Conservation (phyloP, 2,113 vertebrate species). For the Daubentonia madagascariensis region DNA sequence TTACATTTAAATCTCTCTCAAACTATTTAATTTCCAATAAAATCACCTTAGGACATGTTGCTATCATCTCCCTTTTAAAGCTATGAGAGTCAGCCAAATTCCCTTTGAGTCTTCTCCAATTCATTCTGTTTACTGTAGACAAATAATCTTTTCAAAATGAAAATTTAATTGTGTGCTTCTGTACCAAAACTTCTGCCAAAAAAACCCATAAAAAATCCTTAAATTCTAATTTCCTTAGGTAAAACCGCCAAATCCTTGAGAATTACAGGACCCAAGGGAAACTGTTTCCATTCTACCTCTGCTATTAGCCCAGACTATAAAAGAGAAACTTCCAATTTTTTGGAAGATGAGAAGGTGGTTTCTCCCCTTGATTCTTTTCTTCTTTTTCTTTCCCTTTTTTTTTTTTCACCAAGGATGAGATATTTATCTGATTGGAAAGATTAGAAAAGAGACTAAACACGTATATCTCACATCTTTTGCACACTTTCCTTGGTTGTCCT, state of each 20-base stretch:
- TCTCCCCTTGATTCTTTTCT: too few relatives aligned
- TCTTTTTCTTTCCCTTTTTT: background rate
- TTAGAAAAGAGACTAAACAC: background rate
- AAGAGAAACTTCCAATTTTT: background rate
- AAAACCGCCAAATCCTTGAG: background rate
- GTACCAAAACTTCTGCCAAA: background rate
- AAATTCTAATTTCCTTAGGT: background rate
- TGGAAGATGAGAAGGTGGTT: background rate
- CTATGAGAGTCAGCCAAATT: background rate
- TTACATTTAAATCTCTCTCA: slow-evolving; percentile 14
- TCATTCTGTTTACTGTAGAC: background rate
- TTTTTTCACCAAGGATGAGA: background rate
- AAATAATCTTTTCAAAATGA: slow-evolving; percentile 31
- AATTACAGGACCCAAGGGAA: background rate
- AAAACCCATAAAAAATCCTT: background rate
- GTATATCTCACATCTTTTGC: background rate
- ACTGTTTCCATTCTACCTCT: background rate
- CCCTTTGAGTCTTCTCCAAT: background rate
- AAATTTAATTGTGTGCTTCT: background rate
- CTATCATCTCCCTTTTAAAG: background rate
- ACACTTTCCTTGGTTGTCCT: background rate
- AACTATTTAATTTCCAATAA: background rate
- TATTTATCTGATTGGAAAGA: background rate
- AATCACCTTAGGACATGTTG: background rate
- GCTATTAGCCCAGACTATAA: background rate